phyloP scores from a whole-genome alignment of 2,888 invertebrate genomes.

The Tipula helvola region DNA sequence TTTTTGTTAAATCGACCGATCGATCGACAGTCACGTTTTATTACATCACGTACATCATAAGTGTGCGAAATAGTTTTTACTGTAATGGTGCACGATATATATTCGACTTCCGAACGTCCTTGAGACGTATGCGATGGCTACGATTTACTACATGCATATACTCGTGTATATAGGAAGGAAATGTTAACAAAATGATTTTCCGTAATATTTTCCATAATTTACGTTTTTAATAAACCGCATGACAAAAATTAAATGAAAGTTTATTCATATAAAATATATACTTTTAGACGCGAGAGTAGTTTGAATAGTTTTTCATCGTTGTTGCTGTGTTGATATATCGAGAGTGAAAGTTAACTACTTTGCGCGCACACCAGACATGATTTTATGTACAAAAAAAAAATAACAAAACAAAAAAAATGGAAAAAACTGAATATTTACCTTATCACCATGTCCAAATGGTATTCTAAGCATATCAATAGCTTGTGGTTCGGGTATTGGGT shows the following conservation, averaged over 20 bases:
- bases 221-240: neutral
- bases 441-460: slow-evolving; percentile 6
- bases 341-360: slow-evolving; percentile 6
- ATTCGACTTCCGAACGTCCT: neutral
- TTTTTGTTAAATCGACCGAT: neutral
- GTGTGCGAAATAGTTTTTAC: neutral
- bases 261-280: neutral
- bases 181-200: neutral
- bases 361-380: neutral
- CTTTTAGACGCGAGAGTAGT: neutral
- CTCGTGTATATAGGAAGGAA: neutral
- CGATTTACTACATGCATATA: neutral
- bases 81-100: neutral
- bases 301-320: neutral
- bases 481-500: slow-evolving; percentile 7
- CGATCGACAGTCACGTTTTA: neutral
- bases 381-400: neutral
- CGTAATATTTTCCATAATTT: neutral
- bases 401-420: neutral
- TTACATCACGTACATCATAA: neutral
- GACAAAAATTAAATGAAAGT: neutral
- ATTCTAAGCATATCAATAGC: neutral
- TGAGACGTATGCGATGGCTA: neutral
- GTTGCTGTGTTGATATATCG: neutral
- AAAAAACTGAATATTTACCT: neutral